Conservation (phyloP, 1,140 invertebrate genomes). For the Melitaea cinxia region DNA sequence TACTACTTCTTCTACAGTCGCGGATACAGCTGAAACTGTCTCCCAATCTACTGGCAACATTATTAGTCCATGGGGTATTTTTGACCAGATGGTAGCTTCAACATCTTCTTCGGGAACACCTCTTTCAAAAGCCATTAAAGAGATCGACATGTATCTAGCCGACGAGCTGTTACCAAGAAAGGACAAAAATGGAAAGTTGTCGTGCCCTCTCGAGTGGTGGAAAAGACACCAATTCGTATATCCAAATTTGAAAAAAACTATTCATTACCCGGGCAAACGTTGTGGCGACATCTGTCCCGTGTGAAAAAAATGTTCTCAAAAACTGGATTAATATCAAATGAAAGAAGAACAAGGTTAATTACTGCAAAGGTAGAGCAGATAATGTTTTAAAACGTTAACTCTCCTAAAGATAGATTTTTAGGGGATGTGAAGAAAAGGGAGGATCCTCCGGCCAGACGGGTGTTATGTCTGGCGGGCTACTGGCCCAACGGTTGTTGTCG, state of each 20-base stretch:
- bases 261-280: conserved; percentile 33
- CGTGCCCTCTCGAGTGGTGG: conserved; percentile 43
- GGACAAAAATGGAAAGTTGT: conserved; percentile 22
- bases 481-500: too few species aligned
- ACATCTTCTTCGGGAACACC: conserved; percentile 17
- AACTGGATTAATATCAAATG: conserved; percentile 19
- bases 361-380: conserved; percentile 21
- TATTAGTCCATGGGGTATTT: conserved; percentile 21
- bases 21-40: background rate
- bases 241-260: conserved; percentile 40
- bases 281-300: conserved; percentile 41
- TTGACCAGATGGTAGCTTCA: conserved; percentile 13
- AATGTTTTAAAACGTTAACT: conserved; percentile 26
- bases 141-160: conserved; percentile 33
- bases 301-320: conserved; percentile 32
- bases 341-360: conserved; percentile 18
- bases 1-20: background rate
- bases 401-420: background rate
- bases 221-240: conserved; percentile 37
- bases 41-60: background rate
- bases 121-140: conserved; percentile 35
- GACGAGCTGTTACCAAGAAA: conserved; percentile 31
- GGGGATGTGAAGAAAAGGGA: too few species aligned
- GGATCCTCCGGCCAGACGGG: too few species aligned
- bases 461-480: too few species aligned